A percentile compares a stretch with the other conserved stretches of the same genome.
Evolutionary conservation across 2,113 vertebrate genomes (phyloP).

Genomic region (Herpetotheres cachinnans): DNA sequence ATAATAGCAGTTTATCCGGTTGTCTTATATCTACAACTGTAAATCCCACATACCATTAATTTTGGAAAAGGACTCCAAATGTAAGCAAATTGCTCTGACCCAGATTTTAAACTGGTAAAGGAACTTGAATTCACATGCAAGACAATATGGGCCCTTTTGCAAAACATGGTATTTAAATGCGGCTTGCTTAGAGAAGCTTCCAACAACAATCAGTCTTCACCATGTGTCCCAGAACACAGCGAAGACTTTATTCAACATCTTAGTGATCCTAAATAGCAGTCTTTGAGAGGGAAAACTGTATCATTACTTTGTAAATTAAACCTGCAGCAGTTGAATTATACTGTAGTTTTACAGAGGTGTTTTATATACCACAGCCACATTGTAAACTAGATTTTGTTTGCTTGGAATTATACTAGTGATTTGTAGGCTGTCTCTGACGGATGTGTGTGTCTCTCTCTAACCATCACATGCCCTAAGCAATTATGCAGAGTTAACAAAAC

Average conservation of each 20-base stretch:
- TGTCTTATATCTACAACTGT: constrained; percentile 30
- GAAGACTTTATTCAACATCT: background rate
- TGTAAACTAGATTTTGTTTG: constrained; percentile 45
- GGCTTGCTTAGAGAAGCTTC: constrained; percentile 3
- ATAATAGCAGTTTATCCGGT: constrained; percentile 42
- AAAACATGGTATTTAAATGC: constrained; percentile 22
- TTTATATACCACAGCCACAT: constrained; percentile 34
- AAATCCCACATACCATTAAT: constrained; percentile 16
- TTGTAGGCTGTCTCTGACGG: constrained; percentile 38
- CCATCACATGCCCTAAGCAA: constrained; percentile 56
- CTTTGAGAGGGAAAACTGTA: constrained; percentile 2
- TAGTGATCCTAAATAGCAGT: constrained; percentile 22
- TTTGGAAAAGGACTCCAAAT: constrained; percentile 48
- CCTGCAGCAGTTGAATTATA: constrained; percentile 25
- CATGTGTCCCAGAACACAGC: background rate
- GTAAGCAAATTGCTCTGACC: constrained; percentile 59
- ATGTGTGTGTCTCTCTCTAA: constrained; percentile 28
- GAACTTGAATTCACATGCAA: constrained; percentile 28
- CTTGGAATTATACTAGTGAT: constrained; percentile 28
- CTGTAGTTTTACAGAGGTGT: constrained; percentile 40
- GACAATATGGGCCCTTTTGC: constrained; percentile 15
- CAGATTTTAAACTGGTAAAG: constrained; percentile 41
- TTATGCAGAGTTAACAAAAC: constrained; percentile 58
- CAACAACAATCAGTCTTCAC: background rate
- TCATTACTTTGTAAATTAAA: constrained; percentile 41